Evolutionary conservation across 1,140 invertebrate species (phyloP), one percentile per base, ranked within the genome.

Genomic region (Chymomyza costata): DNA sequence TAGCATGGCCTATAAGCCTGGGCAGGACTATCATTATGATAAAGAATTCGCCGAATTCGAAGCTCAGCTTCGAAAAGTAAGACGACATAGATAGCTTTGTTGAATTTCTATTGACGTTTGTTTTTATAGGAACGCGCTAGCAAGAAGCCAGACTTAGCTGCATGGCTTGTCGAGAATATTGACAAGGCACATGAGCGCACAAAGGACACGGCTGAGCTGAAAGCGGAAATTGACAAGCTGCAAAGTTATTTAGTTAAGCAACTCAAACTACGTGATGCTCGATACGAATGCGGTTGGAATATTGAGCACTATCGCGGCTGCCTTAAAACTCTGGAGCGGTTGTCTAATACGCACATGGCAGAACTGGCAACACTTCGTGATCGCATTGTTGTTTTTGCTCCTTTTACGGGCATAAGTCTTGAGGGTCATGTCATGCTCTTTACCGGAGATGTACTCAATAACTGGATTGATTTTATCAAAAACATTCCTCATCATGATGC

Each of bases 381-480:
- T 88, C 73, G 93, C 56, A 92, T 89, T 16, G 86, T 97, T 25
- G 92, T 95, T 1, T 93, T 97, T 88, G 94, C 93, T 1, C 92
- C 91, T 74, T 93, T 95, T 66, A 96, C 95, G 15, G 95, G 95
- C 10, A 92, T 97, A 3, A 94, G 92, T 82, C 87, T 96, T 30
- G 93, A 96, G 74, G 95, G 95, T 1, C 91, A 94, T 76, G 91
- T 97, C 13, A 93, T 93, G 87, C 88, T 97, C 0, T 95, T 93
- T 84, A 95, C 93, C 57, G 94, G 94, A 8, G 95, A 97, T 90
- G 95, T 97, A 16, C 87, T 94, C 46, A 91, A 94, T 73, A 95
- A 95, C 86, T 97, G 95, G 95, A 87, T 96, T 37, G 94, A 95
- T 86, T 87, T 95, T 40, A 93, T 97, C 41, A 94, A 93, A 84